Percentiles rank a stretch among this genome's conserved stretches.
These are phyloP conservation scores for Ganaspis brasiliensis DNA, from an alignment of 2,888 invertebrate genomes.

Conservation along the genomic window DNA sequence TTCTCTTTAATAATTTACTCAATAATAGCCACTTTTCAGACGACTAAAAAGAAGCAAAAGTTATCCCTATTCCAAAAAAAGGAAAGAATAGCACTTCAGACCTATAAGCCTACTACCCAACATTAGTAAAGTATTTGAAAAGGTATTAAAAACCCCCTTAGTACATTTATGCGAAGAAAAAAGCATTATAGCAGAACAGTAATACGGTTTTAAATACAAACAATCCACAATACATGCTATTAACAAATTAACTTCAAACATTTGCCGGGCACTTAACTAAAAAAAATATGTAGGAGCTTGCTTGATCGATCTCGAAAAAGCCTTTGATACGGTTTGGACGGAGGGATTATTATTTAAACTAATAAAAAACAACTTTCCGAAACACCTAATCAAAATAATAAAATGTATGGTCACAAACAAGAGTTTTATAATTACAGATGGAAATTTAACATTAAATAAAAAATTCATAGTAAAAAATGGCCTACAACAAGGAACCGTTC, in stretches of 20 bases:
- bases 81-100: not conserved
- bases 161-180: constrained; percentile 34
- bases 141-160: too few species aligned
- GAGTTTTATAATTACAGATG: constrained; percentile 37
- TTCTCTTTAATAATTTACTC: not conserved
- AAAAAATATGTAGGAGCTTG: constrained; percentile 52
- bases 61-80: not conserved
- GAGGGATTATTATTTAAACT: constrained; percentile 61
- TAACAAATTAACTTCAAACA: constrained; percentile 53
- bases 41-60: not conserved
- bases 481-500: constrained; percentile 60
- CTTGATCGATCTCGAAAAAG: constrained; percentile 47
- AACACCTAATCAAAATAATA: constrained; percentile 58
- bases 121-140: not conserved
- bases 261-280: constrained; percentile 41
- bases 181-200: constrained; percentile 52
- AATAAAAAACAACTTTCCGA: constrained; percentile 55
- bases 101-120: not conserved
- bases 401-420: constrained; percentile 54
- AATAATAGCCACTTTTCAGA: not conserved
- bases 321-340: constrained; percentile 45
- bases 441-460: not conserved
- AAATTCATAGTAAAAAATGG: constrained; percentile 55
- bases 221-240: constrained; percentile 62
- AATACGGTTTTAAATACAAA: constrained; percentile 60